phyloP scores from a whole-genome alignment of 1,140 invertebrate species.

The Tetranychus urticae region DNA sequence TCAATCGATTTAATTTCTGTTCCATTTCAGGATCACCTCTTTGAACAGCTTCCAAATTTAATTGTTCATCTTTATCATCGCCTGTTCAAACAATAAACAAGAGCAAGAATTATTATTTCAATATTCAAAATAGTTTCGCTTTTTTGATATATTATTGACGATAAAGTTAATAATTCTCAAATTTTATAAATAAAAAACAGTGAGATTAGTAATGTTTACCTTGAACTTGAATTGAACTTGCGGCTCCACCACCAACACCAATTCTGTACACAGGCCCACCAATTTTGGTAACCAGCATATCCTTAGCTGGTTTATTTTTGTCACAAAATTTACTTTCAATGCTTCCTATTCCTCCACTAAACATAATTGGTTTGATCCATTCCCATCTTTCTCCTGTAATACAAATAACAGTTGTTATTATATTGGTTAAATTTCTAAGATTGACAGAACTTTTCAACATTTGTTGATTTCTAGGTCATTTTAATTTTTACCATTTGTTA shows the following conservation, averaged over 20 bases:
- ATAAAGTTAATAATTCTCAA: too few relatives aligned
- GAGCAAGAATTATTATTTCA: too few relatives aligned
- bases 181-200: too few relatives aligned
- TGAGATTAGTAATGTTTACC: slow-evolving; percentile 5
- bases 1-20: slow-evolving; percentile 78
- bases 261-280: slow-evolving; percentile 80
- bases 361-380: slow-evolving; percentile 97
- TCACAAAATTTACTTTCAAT: slow-evolving; percentile 52
- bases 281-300: slow-evolving; percentile 71
- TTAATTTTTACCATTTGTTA: slow-evolving; percentile 17
- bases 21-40: slow-evolving; percentile 96
- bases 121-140: too few relatives aligned
- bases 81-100: slow-evolving; percentile 20
- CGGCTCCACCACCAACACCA: slow-evolving; percentile 85
- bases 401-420: background rate
- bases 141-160: too few relatives aligned
- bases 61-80: slow-evolving; percentile 52
- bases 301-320: slow-evolving; percentile 43
- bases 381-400: slow-evolving; percentile 41
- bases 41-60: slow-evolving; percentile 91
- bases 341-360: slow-evolving; percentile 77
- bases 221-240: slow-evolving; percentile 39
- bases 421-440: too few relatives aligned
- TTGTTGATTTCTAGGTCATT: background rate
- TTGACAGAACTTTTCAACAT: background rate